These are phyloP conservation scores for Caenorhabditis latens DNA, from an alignment of 1,140 invertebrate genomes.

Conservation along the genomic window DNA sequence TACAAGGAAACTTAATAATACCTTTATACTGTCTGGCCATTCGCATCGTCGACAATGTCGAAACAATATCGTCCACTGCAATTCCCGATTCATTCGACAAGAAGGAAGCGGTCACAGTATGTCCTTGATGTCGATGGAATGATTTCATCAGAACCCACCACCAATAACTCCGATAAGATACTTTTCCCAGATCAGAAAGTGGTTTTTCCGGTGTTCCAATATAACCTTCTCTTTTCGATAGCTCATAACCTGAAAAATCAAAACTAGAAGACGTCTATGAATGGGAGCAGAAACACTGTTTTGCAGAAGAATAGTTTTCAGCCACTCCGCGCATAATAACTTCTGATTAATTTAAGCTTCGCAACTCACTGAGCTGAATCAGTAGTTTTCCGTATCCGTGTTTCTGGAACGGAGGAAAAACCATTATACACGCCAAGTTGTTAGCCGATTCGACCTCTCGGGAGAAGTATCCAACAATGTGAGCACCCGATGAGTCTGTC, in stretches of 20 bases:
- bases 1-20: not conserved
- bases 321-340: not conserved
- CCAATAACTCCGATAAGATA: conserved; percentile 67
- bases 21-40: conserved; percentile 17
- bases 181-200: conserved; percentile 89
- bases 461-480: conserved; percentile 99
- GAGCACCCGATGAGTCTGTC: conserved; percentile 80
- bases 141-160: conserved; percentile 56
- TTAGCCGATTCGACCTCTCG: conserved; percentile 99
- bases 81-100: conserved; percentile 55
- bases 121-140: conserved; percentile 6
- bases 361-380: conserved; percentile 90
- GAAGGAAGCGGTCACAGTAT: conserved; percentile 13
- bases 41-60: conserved; percentile 58
- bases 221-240: conserved; percentile 96
- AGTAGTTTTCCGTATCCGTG: conserved; percentile 98
- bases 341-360: not conserved
- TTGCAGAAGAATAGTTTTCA: not conserved
- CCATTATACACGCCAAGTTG: conserved; percentile 99
- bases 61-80: conserved; percentile 59
- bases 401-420: conserved; percentile 96
- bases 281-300: not conserved
- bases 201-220: conserved; percentile 96
- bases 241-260: conserved; percentile 84
- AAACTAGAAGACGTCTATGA: not conserved